phyloP scores from a whole-genome alignment of 2,797 vertebrate species.

The Galaxias olidus region DNA sequence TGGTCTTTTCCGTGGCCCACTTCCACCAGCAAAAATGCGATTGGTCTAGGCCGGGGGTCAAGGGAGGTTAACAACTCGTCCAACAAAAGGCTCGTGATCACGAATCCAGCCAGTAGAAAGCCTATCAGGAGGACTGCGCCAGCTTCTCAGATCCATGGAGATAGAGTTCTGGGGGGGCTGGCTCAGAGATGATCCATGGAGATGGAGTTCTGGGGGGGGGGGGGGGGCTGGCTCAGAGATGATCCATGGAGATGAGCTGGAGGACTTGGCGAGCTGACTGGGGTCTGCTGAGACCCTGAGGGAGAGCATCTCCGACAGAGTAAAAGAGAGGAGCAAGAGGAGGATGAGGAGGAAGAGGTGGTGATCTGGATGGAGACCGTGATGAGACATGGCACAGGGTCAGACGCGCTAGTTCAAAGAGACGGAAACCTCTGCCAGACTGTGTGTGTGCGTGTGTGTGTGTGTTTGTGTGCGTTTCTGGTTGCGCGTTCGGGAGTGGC shows the following conservation, averaged over 20 bases:
- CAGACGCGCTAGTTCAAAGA: constrained; percentile 61
- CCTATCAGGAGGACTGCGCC: too few species aligned
- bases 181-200: neutral
- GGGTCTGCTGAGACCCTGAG: constrained; percentile 12
- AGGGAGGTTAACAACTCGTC: too few species aligned
- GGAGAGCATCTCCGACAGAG: constrained; percentile 16
- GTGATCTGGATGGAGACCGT: neutral
- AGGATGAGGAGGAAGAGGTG: constrained; percentile 9
- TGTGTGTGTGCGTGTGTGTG: constrained; percentile 11
- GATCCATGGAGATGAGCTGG: constrained; percentile 28
- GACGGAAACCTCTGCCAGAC: constrained; percentile 33
- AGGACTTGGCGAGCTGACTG: constrained; percentile 23
- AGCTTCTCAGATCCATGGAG: too few species aligned
- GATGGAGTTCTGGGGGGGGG: too few species aligned
- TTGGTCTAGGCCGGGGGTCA: too few species aligned
- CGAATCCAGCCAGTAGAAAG: too few species aligned
- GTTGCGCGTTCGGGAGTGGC: neutral
- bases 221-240: neutral
- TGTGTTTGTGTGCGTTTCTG: neutral
- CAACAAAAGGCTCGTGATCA: too few species aligned
- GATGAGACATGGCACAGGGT: constrained; percentile 47
- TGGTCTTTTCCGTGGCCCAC: neutral
- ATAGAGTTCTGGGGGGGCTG: too few species aligned
- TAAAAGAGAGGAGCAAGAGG: constrained; percentile 10
- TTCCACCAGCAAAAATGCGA: neutral